Evolutionary conservation across 2,113 vertebrate genomes (phyloP).

Genomic region (Shinisaurus crocodilurus): DNA sequence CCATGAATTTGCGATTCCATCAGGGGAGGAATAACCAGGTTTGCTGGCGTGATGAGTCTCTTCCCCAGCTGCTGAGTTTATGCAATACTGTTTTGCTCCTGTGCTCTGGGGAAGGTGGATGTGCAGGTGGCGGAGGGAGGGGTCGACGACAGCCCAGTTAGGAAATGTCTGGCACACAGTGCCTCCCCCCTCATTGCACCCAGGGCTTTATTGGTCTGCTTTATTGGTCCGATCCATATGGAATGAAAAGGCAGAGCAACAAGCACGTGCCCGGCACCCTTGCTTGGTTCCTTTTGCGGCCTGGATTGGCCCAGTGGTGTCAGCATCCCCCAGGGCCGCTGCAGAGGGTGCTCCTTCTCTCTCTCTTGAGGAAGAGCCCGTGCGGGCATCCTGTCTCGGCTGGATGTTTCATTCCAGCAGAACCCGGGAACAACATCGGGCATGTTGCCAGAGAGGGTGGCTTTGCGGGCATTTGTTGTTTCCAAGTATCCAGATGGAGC

Average conservation of each 20-base stretch:
- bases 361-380: not conserved
- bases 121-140: conserved; percentile 17
- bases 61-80: not conserved
- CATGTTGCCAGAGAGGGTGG: not conserved
- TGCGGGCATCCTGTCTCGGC: not conserved
- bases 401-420: not conserved
- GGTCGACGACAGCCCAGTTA: not conserved
- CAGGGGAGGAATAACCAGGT: not conserved
- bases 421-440: not conserved
- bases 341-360: too few species aligned
- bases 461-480: not conserved
- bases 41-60: accelerated
- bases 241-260: not conserved
- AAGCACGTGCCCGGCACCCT: too few species aligned
- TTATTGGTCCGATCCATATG: not conserved
- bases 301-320: not conserved
- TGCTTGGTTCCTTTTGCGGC: not conserved
- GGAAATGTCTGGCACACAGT: not conserved
- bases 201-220: not conserved
- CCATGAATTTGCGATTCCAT: accelerated
- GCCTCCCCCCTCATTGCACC: not conserved
- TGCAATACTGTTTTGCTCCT: not conserved
- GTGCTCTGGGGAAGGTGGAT: conserved; percentile 17
- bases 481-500: conserved; percentile 21
- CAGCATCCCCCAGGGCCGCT: too few species aligned